Evolutionary conservation across 2,113 vertebrate genomes (phyloP).

Genomic region (Engraulis encrasicolus): DNA sequence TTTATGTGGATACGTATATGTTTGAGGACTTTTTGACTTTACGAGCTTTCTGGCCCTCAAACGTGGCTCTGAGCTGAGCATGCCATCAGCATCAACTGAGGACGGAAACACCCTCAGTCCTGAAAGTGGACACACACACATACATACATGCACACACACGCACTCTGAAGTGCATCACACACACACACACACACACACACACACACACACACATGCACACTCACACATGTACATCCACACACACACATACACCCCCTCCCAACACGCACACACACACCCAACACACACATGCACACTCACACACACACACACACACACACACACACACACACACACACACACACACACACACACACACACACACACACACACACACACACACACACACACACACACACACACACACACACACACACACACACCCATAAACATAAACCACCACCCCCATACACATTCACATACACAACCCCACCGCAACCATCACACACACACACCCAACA

Average conservation of each 20-base stretch:
- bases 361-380: neutral
- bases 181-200: neutral
- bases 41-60: too few species aligned
- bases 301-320: neutral
- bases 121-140: too few species aligned
- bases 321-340: neutral
- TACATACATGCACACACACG: too few species aligned
- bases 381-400: neutral
- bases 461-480: neutral
- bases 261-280: neutral
- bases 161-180: too few species aligned
- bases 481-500: too few species aligned
- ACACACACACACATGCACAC: neutral
- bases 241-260: neutral
- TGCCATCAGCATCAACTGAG: neutral
- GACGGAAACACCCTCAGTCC: too few species aligned
- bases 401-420: neutral
- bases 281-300: neutral
- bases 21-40: too few species aligned
- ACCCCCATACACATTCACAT: too few species aligned
- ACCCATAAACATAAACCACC: neutral
- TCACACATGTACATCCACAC: neutral
- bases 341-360: neutral
- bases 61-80: too few species aligned
- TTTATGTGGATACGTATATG: too few species aligned